Conservation (phyloP, 2,113 vertebrate species). For the Corynorhinus townsendii region DNA sequence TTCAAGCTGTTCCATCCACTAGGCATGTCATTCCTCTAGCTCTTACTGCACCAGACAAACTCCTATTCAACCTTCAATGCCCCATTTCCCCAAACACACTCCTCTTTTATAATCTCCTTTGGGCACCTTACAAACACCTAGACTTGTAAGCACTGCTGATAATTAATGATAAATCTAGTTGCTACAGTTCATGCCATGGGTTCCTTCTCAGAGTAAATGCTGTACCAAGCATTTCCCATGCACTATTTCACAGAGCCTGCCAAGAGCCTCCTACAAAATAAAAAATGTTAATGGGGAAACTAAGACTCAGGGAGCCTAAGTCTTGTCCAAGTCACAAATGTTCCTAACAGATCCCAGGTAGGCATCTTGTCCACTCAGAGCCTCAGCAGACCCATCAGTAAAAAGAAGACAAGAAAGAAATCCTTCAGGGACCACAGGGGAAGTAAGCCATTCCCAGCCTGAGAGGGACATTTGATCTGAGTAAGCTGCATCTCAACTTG, state of each 20-base stretch:
- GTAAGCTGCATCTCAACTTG: background rate
- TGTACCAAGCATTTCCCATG: background rate
- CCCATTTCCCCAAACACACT: background rate
- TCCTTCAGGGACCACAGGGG: background rate
- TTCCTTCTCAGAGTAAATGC: background rate
- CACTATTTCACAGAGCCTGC: background rate
- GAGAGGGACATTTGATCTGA: background rate
- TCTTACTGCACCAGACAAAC: fast-evolving
- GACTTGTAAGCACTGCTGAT: background rate
- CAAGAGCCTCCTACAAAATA: background rate
- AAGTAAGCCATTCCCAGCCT: background rate
- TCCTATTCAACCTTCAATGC: background rate
- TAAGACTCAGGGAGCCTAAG: background rate
- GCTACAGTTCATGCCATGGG: background rate
- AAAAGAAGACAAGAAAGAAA: background rate
- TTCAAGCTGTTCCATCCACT: background rate
- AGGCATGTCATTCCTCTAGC: background rate
- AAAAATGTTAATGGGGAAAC: background rate
- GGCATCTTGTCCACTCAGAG: background rate
- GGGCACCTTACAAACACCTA: background rate
- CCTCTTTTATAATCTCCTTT: background rate
- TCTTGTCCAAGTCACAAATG: background rate
- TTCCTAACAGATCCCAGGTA: background rate
- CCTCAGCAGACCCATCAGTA: background rate
- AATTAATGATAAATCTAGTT: background rate